phyloP scores from a whole-genome alignment of 2,113 vertebrate species.

The Cariama cristata region DNA sequence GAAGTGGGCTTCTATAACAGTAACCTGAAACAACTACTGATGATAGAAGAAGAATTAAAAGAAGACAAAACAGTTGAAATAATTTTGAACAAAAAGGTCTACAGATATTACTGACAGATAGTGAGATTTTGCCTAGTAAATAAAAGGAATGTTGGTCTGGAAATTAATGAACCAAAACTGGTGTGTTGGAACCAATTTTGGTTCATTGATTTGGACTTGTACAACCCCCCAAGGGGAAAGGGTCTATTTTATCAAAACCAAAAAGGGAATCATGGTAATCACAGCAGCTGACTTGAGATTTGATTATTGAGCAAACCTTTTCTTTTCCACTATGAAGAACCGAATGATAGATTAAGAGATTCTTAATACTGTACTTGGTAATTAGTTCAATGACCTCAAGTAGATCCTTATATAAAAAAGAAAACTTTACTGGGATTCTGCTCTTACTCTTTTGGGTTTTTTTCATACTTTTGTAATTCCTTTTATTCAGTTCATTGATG shows the following conservation, averaged over 20 bases:
- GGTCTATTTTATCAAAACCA: background rate
- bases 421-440: background rate
- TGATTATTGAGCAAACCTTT: constrained; percentile 6
- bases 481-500: background rate
- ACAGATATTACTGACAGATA: background rate
- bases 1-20: background rate
- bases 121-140: background rate
- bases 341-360: background rate
- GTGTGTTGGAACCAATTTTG: constrained; percentile 42
- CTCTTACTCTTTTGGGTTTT: background rate
- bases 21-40: background rate
- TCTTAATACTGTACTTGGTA: background rate
- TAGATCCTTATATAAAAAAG: background rate
- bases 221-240: background rate
- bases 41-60: background rate
- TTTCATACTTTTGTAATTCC: background rate
- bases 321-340: background rate
- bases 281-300: background rate
- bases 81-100: background rate
- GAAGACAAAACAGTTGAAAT: background rate
- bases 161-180: constrained; percentile 42
- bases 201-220: constrained; percentile 23
- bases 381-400: background rate
- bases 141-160: background rate
- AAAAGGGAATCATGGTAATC: background rate